Percentiles rank a stretch among this genome's conserved stretches.
These are phyloP conservation scores for Microctonus hyperodae DNA, from an alignment of 2,888 invertebrate genomes.

Conservation along the genomic window DNA sequence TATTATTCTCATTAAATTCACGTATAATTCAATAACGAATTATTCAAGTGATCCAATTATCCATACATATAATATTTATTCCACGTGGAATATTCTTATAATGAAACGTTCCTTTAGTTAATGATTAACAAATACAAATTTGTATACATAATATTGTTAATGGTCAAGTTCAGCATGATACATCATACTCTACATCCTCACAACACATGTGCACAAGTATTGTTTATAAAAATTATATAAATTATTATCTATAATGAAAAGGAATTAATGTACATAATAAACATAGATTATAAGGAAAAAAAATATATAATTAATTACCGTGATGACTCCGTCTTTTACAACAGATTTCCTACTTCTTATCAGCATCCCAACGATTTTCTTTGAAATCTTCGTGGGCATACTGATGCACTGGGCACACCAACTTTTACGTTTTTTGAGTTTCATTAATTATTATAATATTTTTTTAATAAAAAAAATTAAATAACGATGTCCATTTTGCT, in stretches of 20 bases:
- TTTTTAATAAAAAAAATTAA: not conserved
- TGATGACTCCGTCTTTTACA: slow-evolving; percentile 88
- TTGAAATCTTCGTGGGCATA: slow-evolving; percentile 78
- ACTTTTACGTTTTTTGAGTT: slow-evolving; percentile 62
- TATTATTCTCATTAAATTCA: too few relatives aligned
- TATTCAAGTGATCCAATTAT: not conserved
- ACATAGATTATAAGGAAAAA: slow-evolving; percentile 42
- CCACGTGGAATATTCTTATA: not conserved
- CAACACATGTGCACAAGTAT: too few relatives aligned
- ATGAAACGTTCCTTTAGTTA: too few relatives aligned
- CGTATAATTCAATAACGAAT: too few relatives aligned
- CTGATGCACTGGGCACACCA: slow-evolving; percentile 63
- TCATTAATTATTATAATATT: slow-evolving; percentile 56
- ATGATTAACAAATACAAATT: too few relatives aligned
- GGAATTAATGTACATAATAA: too few relatives aligned
- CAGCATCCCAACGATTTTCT: slow-evolving; percentile 87
- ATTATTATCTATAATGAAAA: too few relatives aligned
- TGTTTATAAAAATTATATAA: too few relatives aligned
- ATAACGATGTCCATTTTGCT: slow-evolving; percentile 7
- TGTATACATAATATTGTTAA: too few relatives aligned
- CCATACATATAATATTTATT: slow-evolving; percentile 30
- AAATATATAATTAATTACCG: too few relatives aligned
- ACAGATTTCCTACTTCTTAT: slow-evolving; percentile 86
- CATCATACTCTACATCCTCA: too few relatives aligned
- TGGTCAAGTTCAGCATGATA: too few relatives aligned